These are phyloP conservation scores for Berghia stephanieae DNA, from an alignment of 1,140 invertebrate species.

Conservation along the genomic window DNA sequence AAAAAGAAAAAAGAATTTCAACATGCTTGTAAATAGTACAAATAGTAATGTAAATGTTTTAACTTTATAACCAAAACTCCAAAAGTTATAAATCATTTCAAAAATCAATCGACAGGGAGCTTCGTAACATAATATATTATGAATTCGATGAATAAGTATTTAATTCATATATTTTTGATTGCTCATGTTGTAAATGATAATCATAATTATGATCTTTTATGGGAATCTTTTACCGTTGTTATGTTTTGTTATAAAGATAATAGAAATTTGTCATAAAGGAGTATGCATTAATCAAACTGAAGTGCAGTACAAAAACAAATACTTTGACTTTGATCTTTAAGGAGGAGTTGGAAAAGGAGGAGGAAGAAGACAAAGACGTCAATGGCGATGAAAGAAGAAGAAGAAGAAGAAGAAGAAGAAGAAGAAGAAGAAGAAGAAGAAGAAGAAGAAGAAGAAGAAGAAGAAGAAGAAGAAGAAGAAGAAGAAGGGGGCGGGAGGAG, in stretches of 20 bases:
- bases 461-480: background rate
- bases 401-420: background rate
- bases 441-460: background rate
- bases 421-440: background rate
- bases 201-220: background rate
- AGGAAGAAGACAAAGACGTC: background rate
- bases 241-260: background rate
- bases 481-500: background rate
- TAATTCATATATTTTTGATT: too few relatives aligned
- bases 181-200: background rate
- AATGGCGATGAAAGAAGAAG: background rate
- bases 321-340: constrained; percentile 6
- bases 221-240: background rate
- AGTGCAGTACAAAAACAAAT: constrained; percentile 32
- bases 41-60: too few relatives aligned
- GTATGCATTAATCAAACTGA: constrained; percentile 28
- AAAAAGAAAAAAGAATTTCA: background rate
- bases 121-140: too few relatives aligned
- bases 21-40: too few relatives aligned
- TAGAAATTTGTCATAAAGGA: constrained; percentile 2
- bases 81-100: too few relatives aligned
- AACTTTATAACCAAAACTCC: too few relatives aligned
- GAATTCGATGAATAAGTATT: too few relatives aligned
- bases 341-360: constrained; percentile 5
- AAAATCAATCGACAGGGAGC: too few relatives aligned